Evolutionary conservation across 2,113 vertebrate genomes (phyloP).

Genomic region (Chitala chitala): DNA sequence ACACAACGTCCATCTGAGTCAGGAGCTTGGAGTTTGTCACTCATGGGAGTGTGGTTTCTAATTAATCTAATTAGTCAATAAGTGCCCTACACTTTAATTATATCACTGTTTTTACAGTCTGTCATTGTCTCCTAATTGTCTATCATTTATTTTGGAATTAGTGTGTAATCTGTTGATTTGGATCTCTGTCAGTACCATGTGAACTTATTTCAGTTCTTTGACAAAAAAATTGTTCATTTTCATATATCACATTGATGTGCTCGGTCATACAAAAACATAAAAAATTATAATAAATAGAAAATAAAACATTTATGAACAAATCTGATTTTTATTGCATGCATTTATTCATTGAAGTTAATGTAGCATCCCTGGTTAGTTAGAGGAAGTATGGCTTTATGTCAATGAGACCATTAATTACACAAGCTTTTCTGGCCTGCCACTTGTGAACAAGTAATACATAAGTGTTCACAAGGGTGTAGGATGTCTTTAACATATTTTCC

Average conservation of each 20-base stretch:
- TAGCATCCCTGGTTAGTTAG: slow-evolving; percentile 21
- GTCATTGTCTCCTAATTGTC: neutral
- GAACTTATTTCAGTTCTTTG: too few relatives aligned
- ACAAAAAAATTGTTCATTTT: too few relatives aligned
- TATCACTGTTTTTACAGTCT: neutral
- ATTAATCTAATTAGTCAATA: slow-evolving; percentile 27
- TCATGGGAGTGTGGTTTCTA: slow-evolving; percentile 40
- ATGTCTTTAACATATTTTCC: neutral
- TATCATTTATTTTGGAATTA: neutral
- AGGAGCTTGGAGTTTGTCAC: slow-evolving; percentile 55
- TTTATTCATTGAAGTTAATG: neutral
- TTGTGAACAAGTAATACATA: slow-evolving; percentile 4
- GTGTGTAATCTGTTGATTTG: neutral
- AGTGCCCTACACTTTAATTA: neutral
- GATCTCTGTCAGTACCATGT: too few relatives aligned
- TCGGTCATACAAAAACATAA: too few relatives aligned
- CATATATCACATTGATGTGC: too few relatives aligned
- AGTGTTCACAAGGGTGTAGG: neutral
- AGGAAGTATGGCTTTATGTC: slow-evolving; percentile 19
- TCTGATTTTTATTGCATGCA: neutral
- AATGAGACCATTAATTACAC: slow-evolving; percentile 15
- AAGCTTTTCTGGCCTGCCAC: neutral
- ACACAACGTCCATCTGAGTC: slow-evolving; percentile 33
- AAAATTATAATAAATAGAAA: neutral
- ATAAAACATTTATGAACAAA: neutral